Evolutionary conservation across 2,113 vertebrate genomes (phyloP), one percentile per base, ranked within the genome.

Genomic region (Otocyon megalotis): DNA sequence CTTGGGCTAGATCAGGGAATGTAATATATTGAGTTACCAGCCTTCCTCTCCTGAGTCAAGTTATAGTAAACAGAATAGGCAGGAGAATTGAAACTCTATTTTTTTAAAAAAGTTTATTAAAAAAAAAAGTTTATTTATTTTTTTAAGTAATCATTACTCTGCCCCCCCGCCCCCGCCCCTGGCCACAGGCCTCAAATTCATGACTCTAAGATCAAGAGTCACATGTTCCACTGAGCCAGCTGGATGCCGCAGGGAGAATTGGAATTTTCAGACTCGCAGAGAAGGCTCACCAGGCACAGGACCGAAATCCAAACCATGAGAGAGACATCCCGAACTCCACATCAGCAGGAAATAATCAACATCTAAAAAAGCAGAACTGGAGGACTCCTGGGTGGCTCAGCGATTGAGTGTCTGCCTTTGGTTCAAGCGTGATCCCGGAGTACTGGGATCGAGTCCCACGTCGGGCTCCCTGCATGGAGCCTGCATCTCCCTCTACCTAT

Each of bases 151-250:
- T 50, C 74, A 30, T 15, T 30, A 77, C 15, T 13, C 14, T n/a
- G n/a, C n/a, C 35, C 5, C 24, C 43, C 8, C 10, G 5, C 24
- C 43, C 8, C 9, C 16, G 37, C 37, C n/a, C 12, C 24, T 24
- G 1, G 16, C 16, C 0, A 2, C 15, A 8, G 26, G 43, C 8
- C 14, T 77, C 2, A 3, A 77, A 50, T 16, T 50, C 48, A 30
- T 3, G 14, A 43, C 43, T 43, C 43, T 10, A 43, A 77, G 74
- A 77, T 50, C 43, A 50, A 77, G 74, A 50, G 74, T 77, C 15
- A 9, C 26, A 2, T 17, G 43, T 26, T 77, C 43, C 3, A 9
- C 74, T 2, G 15, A 77, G 74, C 74, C 26, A 28, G n/a, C 32
- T 1, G 8, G 43, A 28, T 9, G 15, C 8, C 43, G 43, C 74